Conservation (phyloP, 1,140 invertebrate genomes). For the Halesus radiatus region DNA sequence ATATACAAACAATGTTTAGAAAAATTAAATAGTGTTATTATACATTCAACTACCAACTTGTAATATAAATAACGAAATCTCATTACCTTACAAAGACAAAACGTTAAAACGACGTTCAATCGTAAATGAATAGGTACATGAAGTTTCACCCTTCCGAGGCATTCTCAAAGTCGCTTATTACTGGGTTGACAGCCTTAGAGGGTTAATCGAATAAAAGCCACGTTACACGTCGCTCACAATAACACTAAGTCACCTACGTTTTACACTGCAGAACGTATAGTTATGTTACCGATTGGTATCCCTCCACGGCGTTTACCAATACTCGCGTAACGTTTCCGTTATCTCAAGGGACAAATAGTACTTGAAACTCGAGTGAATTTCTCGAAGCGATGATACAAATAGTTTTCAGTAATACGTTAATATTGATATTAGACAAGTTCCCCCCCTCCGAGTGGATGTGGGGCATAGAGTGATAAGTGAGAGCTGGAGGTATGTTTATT, state of each 20-base stretch:
- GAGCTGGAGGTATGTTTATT: too few relatives aligned
- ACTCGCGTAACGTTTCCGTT: neutral
- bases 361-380: neutral
- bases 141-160: slow-evolving; percentile 2
- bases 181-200: neutral
- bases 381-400: neutral
- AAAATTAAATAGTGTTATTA: too few relatives aligned
- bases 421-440: slow-evolving; percentile 1
- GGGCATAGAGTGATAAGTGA: too few relatives aligned
- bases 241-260: slow-evolving; percentile 38
- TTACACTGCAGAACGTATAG: slow-evolving; percentile 2
- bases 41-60: too few relatives aligned
- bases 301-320: too few relatives aligned
- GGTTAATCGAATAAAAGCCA: slow-evolving; percentile 52
- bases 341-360: slow-evolving; percentile 14
- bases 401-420: slow-evolving; percentile 11
- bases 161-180: neutral
- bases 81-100: too few relatives aligned
- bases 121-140: neutral
- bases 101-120: neutral
- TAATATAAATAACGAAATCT: too few relatives aligned
- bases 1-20: too few relatives aligned
- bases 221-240: slow-evolving; percentile 36
- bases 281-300: too few relatives aligned
- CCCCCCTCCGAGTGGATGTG: too few relatives aligned